phyloP scores from a whole-genome alignment of 2,797 vertebrate genomes.

The Betta splendens region DNA sequence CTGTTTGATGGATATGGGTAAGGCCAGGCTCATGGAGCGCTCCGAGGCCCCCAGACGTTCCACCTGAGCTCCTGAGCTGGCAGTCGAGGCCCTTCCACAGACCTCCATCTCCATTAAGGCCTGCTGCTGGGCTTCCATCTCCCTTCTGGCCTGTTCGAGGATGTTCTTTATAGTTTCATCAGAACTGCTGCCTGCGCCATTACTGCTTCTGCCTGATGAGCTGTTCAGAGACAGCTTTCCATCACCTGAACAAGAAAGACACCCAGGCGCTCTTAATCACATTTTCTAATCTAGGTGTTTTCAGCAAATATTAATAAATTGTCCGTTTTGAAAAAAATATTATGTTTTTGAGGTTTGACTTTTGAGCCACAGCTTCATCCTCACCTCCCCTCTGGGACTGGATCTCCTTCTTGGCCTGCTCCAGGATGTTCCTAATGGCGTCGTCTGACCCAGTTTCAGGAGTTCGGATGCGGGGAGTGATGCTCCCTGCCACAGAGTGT shows the following conservation, averaged over 20 bases:
- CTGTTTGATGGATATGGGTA: slow-evolving; percentile 88
- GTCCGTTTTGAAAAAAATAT: slow-evolving; percentile 16
- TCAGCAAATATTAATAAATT: slow-evolving; percentile 21
- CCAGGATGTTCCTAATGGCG: slow-evolving; percentile 98
- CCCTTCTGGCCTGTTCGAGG: slow-evolving; percentile 89
- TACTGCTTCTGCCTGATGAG: slow-evolving; percentile 82
- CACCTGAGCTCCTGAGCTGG: slow-evolving; percentile 66
- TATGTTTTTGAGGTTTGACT: slow-evolving; percentile 38
- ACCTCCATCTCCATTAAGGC: slow-evolving; percentile 92
- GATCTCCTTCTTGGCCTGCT: slow-evolving; percentile 99
- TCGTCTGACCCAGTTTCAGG: slow-evolving; percentile 98
- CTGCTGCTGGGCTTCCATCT: slow-evolving; percentile 97
- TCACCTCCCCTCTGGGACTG: slow-evolving; percentile 95
- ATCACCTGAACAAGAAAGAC: slow-evolving; percentile 79
- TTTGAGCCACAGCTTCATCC: slow-evolving; percentile 47
- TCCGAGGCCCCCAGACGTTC: slow-evolving; percentile 75
- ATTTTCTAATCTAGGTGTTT: slow-evolving; percentile 23
- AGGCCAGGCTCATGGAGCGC: slow-evolving; percentile 58
- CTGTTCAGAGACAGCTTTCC: slow-evolving; percentile 80
- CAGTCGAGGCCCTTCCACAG: slow-evolving; percentile 67
- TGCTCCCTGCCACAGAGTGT: slow-evolving; percentile 91
- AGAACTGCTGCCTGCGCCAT: slow-evolving; percentile 83
- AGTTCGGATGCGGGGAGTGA: slow-evolving; percentile 97
- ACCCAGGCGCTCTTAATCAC: slow-evolving; percentile 13
- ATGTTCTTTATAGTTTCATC: slow-evolving; percentile 95